Evolutionary conservation across 1,140 invertebrate genomes (phyloP).

Genomic region (Hirudo medicinalis): DNA sequence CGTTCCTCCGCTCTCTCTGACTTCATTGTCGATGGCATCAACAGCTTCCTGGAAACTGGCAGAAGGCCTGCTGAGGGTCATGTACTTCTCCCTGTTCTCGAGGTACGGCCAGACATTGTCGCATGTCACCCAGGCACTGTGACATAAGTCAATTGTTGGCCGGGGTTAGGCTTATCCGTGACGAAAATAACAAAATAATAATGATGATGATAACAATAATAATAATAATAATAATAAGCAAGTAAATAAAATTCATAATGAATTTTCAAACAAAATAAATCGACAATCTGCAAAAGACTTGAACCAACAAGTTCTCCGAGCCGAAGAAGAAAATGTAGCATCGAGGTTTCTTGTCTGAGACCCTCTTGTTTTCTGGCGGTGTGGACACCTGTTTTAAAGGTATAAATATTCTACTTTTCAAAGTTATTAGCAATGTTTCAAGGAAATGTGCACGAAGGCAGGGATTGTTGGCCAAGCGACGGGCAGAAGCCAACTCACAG

Average conservation of each 20-base stretch:
- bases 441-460: too few relatives aligned
- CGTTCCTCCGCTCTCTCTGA: slow-evolving; percentile 39
- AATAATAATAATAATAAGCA: background rate
- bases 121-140: slow-evolving; percentile 70
- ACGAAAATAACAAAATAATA: background rate
- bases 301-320: background rate
- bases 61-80: slow-evolving; percentile 59
- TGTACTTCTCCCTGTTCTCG: slow-evolving; percentile 63
- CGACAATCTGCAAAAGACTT: background rate
- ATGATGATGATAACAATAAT: background rate
- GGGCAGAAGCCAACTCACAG: too few relatives aligned
- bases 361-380: background rate
- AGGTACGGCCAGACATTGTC: slow-evolving; percentile 68
- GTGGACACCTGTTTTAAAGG: background rate
- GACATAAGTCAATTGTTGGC: too few relatives aligned
- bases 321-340: slow-evolving; percentile 13
- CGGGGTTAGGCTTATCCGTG: too few relatives aligned
- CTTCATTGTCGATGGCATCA: slow-evolving; percentile 69
- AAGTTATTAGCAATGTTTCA: background rate
- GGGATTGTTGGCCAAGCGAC: too few relatives aligned
- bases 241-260: too few relatives aligned
- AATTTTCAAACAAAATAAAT: too few relatives aligned
- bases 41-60: slow-evolving; percentile 68
- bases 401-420: too few relatives aligned
- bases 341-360: slow-evolving; percentile 1